These are phyloP conservation scores for Decapterus maruadsi DNA, from an alignment of 2,797 vertebrate species.

Conservation along the genomic window DNA sequence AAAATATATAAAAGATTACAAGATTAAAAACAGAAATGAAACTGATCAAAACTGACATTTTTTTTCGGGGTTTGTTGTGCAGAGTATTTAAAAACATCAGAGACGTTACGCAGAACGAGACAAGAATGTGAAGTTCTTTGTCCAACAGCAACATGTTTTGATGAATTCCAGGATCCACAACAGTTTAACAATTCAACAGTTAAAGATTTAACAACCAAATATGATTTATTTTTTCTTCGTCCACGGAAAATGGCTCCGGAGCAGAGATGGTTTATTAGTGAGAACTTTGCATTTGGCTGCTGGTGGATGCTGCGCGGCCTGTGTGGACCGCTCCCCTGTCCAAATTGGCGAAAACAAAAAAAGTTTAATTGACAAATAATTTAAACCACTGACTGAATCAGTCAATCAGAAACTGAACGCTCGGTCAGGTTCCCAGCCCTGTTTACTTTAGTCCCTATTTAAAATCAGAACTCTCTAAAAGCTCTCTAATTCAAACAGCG, in stretches of 20 bases:
- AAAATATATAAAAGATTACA: background rate
- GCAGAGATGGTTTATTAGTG: background rate
- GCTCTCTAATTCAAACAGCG: background rate
- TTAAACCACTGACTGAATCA: background rate
- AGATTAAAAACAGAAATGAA: background rate
- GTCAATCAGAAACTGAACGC: background rate
- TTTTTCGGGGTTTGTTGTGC: background rate
- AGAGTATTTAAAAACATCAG: conserved; percentile 6
- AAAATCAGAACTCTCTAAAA: background rate
- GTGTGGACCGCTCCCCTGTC: background rate
- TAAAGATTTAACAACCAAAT: conserved; percentile 7
- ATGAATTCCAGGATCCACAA: conserved; percentile 6
- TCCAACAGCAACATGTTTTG: conserved; percentile 26
- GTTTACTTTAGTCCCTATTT: background rate
- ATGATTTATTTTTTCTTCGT: background rate
- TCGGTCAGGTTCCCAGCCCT: background rate
- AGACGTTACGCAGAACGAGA: background rate
- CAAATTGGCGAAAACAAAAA: background rate
- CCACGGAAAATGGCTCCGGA: background rate
- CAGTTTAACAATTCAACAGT: background rate
- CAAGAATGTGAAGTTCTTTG: background rate
- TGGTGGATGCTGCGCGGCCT: background rate
- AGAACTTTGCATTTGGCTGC: background rate
- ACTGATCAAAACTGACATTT: conserved; percentile 16
- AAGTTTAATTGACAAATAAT: background rate